Percentiles rank a stretch among this genome's conserved stretches.
phyloP scores from a whole-genome alignment of 1,140 invertebrate species.

The Rhyacophila brunnea region DNA sequence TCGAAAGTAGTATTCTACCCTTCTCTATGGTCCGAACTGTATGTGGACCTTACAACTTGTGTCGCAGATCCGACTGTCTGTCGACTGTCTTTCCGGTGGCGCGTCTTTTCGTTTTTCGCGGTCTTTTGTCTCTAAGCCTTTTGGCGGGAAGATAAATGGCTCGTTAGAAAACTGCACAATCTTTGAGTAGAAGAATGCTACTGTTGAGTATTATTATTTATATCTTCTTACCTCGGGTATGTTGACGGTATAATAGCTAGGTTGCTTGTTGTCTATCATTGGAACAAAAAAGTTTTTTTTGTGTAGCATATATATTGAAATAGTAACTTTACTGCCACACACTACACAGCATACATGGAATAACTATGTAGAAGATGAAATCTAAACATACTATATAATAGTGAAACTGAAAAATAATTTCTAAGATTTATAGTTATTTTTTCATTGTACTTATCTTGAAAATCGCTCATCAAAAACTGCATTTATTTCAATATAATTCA shows the following conservation, averaged over 20 bases:
- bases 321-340: no score
- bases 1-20: no score
- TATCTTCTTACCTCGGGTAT: neutral
- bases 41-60: neutral
- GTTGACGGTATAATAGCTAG: neutral
- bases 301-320: neutral
- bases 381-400: no score
- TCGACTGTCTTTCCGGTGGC: slow-evolving; percentile 31
- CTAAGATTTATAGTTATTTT: no score
- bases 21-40: slow-evolving; percentile 5
- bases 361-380: no score
- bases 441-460: no score
- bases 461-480: no score
- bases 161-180: slow-evolving; percentile 34
- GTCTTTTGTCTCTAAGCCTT: slow-evolving; percentile 35
- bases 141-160: slow-evolving; percentile 34
- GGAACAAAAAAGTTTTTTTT: neutral
- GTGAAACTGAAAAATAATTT: no score
- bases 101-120: slow-evolving; percentile 23
- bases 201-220: neutral
- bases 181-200: slow-evolving; percentile 17
- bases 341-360: no score
- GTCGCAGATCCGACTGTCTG: slow-evolving; percentile 26
- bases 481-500: no score
- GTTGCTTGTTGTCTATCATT: neutral